Evolutionary conservation across 2,797 vertebrate species (phyloP).

Genomic region (Echiichthys vipera): DNA sequence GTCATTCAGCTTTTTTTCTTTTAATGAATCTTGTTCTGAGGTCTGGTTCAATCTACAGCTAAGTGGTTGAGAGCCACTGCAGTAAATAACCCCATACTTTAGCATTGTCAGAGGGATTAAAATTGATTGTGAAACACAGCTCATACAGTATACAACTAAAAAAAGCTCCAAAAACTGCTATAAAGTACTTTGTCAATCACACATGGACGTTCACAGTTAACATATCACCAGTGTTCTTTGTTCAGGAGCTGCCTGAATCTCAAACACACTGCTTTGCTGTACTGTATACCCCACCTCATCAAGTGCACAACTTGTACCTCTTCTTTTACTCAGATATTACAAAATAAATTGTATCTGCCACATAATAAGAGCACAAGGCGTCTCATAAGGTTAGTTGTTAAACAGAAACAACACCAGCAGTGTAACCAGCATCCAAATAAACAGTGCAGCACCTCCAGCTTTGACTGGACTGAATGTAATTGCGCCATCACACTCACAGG

Average conservation of each 20-base stretch:
- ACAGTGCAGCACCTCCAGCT: conserved; percentile 25
- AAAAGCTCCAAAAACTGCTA: conserved; percentile 52
- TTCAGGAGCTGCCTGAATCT: conserved; percentile 31
- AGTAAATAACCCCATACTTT: conserved; percentile 63
- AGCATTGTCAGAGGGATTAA: conserved; percentile 73
- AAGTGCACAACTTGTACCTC: not conserved
- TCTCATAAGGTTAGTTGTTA: conserved; percentile 14
- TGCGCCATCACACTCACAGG: conserved; percentile 46
- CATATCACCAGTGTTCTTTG: conserved; percentile 41
- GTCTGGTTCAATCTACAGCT: conserved; percentile 7
- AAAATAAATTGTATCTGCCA: conserved; percentile 16
- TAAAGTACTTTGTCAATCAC: conserved; percentile 48
- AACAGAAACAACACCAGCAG: conserved; percentile 19
- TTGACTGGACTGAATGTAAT: conserved; percentile 33
- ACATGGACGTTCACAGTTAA: conserved; percentile 32
- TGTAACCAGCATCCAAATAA: conserved; percentile 23
- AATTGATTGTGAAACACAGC: conserved; percentile 70
- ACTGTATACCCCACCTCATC: not conserved
- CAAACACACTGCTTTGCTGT: conserved; percentile 10
- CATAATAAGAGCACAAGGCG: not conserved
- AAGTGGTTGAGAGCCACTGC: conserved; percentile 20
- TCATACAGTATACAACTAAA: conserved; percentile 58
- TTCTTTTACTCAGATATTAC: conserved; percentile 10
- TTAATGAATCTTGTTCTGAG: conserved; percentile 9
- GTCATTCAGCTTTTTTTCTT: not conserved